These are phyloP conservation scores for Calephelis perditalis DNA, from an alignment of 2,888 invertebrate species.

Conservation along the genomic window DNA sequence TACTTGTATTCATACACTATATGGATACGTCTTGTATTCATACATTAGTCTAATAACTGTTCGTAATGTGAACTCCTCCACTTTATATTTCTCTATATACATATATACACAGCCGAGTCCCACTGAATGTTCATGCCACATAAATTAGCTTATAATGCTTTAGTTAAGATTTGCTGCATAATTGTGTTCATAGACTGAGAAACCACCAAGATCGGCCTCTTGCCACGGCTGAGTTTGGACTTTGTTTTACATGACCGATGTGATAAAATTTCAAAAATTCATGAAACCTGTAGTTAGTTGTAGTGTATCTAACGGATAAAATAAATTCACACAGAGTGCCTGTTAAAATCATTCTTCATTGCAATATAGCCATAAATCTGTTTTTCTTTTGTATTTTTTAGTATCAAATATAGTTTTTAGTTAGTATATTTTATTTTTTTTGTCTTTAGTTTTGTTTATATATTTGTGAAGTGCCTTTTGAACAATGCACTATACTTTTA, in stretches of 20 bases:
- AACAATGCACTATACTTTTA: slow-evolving; percentile 1
- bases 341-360: slow-evolving; percentile 62
- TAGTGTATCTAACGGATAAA: slow-evolving; percentile 54
- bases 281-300: slow-evolving; percentile 44
- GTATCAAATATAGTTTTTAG: slow-evolving; percentile 65
- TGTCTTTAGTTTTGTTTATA: slow-evolving; percentile 7
- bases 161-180: slow-evolving; percentile 74
- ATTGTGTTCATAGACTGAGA: slow-evolving; percentile 76
- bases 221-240: slow-evolving; percentile 23
- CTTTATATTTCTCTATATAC: slow-evolving; percentile 25
- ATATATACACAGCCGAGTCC: slow-evolving; percentile 57
- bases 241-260: slow-evolving; percentile 25
- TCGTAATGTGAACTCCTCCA: background rate
- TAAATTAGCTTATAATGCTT: slow-evolving; percentile 75
- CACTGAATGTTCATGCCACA: slow-evolving; percentile 70
- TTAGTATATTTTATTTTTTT: slow-evolving; percentile 2
- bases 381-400: slow-evolving; percentile 58
- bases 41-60: background rate
- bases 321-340: slow-evolving; percentile 75
- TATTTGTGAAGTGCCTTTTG: background rate
- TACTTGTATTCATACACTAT: no score
- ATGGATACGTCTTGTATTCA: background rate
- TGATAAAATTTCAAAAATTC: slow-evolving; percentile 18
- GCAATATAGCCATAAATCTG: slow-evolving; percentile 66
- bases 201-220: slow-evolving; percentile 32